phyloP scores from a whole-genome alignment of 2,888 invertebrate species.

The Hydrotaea diabolus region DNA sequence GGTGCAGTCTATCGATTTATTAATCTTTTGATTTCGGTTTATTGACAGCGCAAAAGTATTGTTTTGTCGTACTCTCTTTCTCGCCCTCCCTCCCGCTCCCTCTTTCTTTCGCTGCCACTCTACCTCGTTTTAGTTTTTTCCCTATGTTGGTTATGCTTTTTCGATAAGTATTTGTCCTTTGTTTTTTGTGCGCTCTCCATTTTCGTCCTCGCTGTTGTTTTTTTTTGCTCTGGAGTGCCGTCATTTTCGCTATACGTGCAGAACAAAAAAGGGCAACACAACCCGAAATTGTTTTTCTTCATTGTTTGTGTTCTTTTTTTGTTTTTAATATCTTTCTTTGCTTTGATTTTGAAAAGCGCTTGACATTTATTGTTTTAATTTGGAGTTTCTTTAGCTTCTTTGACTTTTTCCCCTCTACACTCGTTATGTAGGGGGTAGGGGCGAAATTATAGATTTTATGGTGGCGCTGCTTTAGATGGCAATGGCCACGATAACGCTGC shows the following conservation, averaged over 20 bases:
- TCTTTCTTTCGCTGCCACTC: too few species aligned
- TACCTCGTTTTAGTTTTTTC: too few species aligned
- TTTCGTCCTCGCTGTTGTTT: neutral
- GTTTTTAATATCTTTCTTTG: neutral
- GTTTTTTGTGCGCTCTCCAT: neutral
- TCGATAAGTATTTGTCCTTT: conserved; percentile 48
- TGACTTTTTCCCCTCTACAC: neutral
- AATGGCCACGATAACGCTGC: neutral
- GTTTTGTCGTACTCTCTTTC: conserved; percentile 38
- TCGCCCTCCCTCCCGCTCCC: neutral
- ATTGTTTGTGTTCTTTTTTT: conserved; percentile 1
- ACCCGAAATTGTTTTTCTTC: conserved; percentile 25
- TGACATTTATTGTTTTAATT: conserved; percentile 68
- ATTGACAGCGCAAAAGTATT: conserved; percentile 65
- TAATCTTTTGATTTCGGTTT: conserved; percentile 67
- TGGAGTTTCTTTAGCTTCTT: conserved; percentile 28
- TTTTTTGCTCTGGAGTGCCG: neutral
- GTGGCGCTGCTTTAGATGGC: neutral
- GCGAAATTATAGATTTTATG: neutral
- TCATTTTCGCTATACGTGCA: conserved; percentile 18
- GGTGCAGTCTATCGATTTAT: conserved; percentile 67
- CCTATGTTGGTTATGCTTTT: conserved; percentile 19
- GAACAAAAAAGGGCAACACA: conserved; percentile 43
- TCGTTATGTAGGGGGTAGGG: neutral
- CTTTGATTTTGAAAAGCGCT: conserved; percentile 48